Percentiles rank a stretch among this genome's conserved stretches.
Conservation (phyloP, 2,888 invertebrate genomes). For the Phalera bucephala region DNA sequence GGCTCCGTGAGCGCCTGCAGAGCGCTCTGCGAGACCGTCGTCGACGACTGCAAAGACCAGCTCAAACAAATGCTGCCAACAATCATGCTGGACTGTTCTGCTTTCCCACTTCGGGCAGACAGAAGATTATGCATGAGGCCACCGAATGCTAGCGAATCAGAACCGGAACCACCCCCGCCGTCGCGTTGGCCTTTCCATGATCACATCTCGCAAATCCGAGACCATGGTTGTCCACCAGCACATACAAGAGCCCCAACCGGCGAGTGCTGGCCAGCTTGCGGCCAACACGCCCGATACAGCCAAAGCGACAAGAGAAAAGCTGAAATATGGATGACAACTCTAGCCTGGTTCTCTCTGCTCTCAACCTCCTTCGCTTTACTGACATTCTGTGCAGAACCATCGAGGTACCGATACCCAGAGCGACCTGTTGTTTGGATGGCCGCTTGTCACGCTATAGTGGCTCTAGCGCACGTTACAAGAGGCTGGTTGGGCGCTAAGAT, state of each 20-base stretch:
- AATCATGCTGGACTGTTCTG: constrained; percentile 89
- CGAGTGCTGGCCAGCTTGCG: constrained; percentile 86
- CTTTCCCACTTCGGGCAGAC: constrained; percentile 88
- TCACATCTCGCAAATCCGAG: constrained; percentile 41
- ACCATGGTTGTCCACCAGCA: constrained; percentile 83
- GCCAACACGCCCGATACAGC: constrained; percentile 86
- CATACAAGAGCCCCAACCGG: constrained; percentile 82
- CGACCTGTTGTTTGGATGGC: constrained; percentile 95
- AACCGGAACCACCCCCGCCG: constrained; percentile 67
- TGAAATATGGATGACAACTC: constrained; percentile 89
- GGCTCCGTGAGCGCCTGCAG: constrained; percentile 94
- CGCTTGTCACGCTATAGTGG: constrained; percentile 92
- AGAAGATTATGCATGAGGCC: constrained; percentile 91
- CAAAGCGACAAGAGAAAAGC: constrained; percentile 86
- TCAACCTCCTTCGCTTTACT: constrained; percentile 92
- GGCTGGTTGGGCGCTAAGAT: constrained; percentile 81
- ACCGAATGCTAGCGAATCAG: constrained; percentile 68
- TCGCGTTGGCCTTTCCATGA: constrained; percentile 72
- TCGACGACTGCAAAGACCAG: constrained; percentile 87
- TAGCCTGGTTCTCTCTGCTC: constrained; percentile 90
- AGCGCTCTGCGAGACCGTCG: constrained; percentile 91
- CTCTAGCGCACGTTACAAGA: constrained; percentile 88
- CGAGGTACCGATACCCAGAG: constrained; percentile 96
- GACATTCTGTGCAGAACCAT: constrained; percentile 95
- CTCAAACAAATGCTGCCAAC: constrained; percentile 88